These are phyloP conservation scores for Amaurobius ferox DNA, from an alignment of 2,888 invertebrate species.

Conservation along the genomic window DNA sequence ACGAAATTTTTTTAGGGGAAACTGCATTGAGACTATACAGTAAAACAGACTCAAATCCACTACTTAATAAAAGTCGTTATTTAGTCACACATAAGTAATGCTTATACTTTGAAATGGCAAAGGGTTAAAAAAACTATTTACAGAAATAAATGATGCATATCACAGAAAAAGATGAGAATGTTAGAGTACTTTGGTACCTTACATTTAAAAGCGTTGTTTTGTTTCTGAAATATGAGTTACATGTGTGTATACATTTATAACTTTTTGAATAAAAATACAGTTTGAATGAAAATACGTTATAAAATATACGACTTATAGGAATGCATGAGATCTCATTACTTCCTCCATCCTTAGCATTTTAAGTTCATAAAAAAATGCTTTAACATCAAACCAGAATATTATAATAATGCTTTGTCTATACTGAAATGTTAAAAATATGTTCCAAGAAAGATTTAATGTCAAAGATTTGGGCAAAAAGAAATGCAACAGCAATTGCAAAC, in stretches of 20 bases:
- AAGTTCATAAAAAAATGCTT: too few relatives aligned
- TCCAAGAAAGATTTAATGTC: too few relatives aligned
- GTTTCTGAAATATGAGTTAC: conserved; percentile 20
- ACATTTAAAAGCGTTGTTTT: conserved; percentile 42
- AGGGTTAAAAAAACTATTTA: background rate
- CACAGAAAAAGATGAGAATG: conserved; percentile 57
- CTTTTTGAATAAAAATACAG: background rate
- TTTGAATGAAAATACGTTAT: conserved; percentile 9
- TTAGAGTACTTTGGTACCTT: conserved; percentile 13
- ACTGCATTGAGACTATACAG: too few relatives aligned
- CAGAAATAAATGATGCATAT: conserved; percentile 32
- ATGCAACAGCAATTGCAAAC: background rate
- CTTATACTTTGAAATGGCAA: background rate
- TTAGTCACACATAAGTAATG: too few relatives aligned
- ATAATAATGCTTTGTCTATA: too few relatives aligned
- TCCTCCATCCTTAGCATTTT: too few relatives aligned
- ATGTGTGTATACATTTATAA: background rate
- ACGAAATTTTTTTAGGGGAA: too few relatives aligned
- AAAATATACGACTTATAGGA: conserved; percentile 12
- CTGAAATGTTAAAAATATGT: too few relatives aligned
- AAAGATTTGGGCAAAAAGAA: too few relatives aligned
- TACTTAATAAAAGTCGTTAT: too few relatives aligned
- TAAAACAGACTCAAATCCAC: too few relatives aligned
- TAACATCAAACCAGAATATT: too few relatives aligned
- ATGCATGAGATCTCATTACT: background rate